Evolutionary conservation across 2,797 vertebrate genomes (phyloP).

Genomic region (Hylomyscus alleni): DNA sequence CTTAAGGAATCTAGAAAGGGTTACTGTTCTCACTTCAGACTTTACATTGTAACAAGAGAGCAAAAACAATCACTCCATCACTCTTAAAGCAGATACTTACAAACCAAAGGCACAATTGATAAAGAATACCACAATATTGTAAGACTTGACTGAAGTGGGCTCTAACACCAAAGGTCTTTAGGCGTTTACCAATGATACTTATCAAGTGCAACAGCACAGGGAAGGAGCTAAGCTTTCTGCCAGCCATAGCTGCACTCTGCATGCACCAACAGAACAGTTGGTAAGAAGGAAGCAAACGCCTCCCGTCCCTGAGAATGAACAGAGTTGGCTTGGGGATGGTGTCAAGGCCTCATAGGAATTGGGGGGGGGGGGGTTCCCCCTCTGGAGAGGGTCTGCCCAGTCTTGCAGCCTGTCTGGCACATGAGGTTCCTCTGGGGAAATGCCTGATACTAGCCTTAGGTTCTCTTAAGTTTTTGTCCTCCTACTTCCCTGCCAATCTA

Average conservation of each 20-base stretch:
- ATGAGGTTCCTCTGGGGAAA: background rate
- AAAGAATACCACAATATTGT: background rate
- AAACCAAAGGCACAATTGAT: background rate
- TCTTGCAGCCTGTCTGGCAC: background rate
- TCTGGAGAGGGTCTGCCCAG: too few relatives aligned
- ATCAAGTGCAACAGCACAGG: background rate
- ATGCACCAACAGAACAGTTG: background rate
- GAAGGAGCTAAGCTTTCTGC: background rate
- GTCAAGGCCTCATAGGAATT: background rate
- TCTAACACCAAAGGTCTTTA: conserved; percentile 7
- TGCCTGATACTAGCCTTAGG: too few relatives aligned
- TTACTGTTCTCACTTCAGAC: conserved; percentile 44
- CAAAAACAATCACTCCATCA: background rate
- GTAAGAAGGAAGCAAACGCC: background rate
- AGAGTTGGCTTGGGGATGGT: background rate
- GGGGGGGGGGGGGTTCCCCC: background rate
- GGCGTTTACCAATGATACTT: background rate
- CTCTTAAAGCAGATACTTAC: background rate
- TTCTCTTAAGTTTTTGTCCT: background rate
- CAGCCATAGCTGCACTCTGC: background rate
- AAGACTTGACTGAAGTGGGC: background rate
- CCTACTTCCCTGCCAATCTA: background rate
- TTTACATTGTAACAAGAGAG: background rate
- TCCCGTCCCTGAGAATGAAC: background rate
- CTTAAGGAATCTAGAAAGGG: conserved; percentile 4